Percentiles rank a stretch among this genome's conserved stretches.
Evolutionary conservation across 1,140 invertebrate species (phyloP).

Genomic region (Stegodyphus mimosarum): DNA sequence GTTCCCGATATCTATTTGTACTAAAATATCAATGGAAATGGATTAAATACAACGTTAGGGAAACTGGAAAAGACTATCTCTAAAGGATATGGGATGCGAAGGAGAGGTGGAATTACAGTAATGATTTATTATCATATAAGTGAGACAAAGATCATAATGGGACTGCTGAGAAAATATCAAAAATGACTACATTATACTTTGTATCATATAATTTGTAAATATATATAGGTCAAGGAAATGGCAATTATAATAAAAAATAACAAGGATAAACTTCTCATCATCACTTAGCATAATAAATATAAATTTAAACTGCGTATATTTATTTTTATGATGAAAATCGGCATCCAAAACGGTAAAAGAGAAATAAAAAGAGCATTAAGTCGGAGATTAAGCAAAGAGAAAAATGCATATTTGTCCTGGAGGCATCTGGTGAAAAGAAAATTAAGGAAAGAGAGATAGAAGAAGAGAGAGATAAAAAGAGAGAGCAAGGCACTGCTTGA

Average conservation of each 20-base stretch:
- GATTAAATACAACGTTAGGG: too few relatives aligned
- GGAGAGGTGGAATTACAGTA: background rate
- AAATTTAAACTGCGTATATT: background rate
- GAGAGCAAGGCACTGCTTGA: background rate
- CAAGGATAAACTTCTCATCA: background rate
- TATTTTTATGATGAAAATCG: too few relatives aligned
- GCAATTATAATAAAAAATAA: background rate
- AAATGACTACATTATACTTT: too few relatives aligned
- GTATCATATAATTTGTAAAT: background rate
- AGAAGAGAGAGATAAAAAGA: background rate
- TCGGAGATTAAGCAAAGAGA: background rate
- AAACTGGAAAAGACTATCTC: too few relatives aligned
- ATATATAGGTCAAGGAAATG: background rate
- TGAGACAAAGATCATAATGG: background rate
- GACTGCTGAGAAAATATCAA: too few relatives aligned
- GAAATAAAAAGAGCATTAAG: background rate
- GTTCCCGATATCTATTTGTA: too few relatives aligned
- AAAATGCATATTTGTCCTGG: slow-evolving; percentile 12
- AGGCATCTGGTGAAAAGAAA: background rate
- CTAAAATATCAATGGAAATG: too few relatives aligned
- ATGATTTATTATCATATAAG: background rate
- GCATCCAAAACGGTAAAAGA: too few relatives aligned
- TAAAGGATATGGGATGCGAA: background rate
- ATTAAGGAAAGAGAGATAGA: background rate
- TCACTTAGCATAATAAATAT: background rate